A percentile compares a stretch with the other conserved stretches of the same genome.
Conservation (phyloP, 2,888 invertebrate genomes). For the Stenolophus ochropezus region DNA sequence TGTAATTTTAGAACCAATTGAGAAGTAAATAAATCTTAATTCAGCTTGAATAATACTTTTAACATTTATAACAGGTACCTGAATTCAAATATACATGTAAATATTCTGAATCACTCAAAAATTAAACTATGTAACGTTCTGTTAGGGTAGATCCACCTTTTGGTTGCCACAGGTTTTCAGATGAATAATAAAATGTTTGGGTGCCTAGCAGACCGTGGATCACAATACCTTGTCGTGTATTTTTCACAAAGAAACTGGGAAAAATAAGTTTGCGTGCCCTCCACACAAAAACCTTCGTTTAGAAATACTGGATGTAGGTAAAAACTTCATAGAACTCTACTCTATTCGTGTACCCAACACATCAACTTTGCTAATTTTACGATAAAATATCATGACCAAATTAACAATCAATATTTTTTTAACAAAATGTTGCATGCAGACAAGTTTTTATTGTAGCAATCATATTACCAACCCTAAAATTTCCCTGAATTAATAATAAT, state of each 20-base stretch:
- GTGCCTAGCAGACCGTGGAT: conserved; percentile 51
- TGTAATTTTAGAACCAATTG: no score
- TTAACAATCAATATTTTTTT: conserved; percentile 11
- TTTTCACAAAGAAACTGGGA: conserved; percentile 50
- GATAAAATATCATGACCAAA: conserved; percentile 13
- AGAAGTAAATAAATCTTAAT: no score
- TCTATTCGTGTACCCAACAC: neutral
- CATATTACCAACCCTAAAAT: neutral
- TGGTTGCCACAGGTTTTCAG: neutral
- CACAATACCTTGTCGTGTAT: conserved; percentile 14
- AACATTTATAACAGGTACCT: no score
- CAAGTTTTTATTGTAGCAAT: neutral
- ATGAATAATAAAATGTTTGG: conserved; percentile 57
- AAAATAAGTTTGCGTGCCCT: neutral
- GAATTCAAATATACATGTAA: neutral
- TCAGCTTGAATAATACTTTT: no score
- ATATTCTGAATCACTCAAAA: neutral
- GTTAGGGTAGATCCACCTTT: conserved; percentile 2
- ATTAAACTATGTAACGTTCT: neutral
- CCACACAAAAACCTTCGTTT: neutral
- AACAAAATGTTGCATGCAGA: neutral
- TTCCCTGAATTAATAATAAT: neutral
- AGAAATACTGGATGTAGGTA: neutral
- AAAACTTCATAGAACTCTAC: neutral
- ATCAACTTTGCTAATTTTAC: neutral